Percentiles rank a stretch among this genome's conserved stretches.
Evolutionary conservation across 1,140 invertebrate species (phyloP).

Genomic region (Apis laboriosa): DNA sequence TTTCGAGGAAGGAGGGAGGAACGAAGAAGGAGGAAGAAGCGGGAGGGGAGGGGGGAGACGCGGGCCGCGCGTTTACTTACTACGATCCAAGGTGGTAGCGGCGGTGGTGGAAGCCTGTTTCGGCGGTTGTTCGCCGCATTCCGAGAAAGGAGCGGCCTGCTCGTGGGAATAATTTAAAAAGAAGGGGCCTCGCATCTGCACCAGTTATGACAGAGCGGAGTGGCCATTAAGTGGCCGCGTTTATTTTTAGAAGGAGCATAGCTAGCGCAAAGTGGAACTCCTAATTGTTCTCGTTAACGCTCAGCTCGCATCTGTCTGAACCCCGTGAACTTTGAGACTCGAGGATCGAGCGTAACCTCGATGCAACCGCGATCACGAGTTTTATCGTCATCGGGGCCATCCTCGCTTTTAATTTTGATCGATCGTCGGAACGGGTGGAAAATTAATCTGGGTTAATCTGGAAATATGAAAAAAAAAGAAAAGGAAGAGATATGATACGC

Average conservation of each 20-base stretch:
- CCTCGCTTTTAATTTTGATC: no score
- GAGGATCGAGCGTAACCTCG: conserved; percentile 45
- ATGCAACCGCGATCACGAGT: conserved; percentile 11
- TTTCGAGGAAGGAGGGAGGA: not conserved
- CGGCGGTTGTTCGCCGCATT: conserved; percentile 46
- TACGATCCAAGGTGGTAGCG: not conserved
- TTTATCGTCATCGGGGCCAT: not conserved
- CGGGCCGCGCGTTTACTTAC: no score
- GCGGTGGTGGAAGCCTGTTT: conserved; percentile 9
- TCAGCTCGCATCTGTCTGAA: conserved; percentile 79
- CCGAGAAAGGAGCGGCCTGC: conserved; percentile 69
- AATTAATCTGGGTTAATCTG: no score
- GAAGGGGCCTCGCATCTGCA: conserved; percentile 74
- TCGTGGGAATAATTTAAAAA: conserved; percentile 77
- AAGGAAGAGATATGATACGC: no score
- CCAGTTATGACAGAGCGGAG: conserved; percentile 73
- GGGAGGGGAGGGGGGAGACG: not conserved
- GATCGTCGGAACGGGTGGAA: no score
- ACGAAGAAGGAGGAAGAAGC: not conserved
- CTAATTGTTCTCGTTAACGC: conserved; percentile 81
- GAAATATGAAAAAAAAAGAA: no score
- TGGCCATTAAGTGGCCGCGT: conserved; percentile 75
- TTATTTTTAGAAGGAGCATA: conserved; percentile 78
- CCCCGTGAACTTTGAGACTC: conserved; percentile 74
- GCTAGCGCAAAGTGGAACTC: conserved; percentile 78